These are phyloP conservation scores for Kryphioiulus occultus DNA, from an alignment of 2,888 invertebrate species.

Conservation along the genomic window DNA sequence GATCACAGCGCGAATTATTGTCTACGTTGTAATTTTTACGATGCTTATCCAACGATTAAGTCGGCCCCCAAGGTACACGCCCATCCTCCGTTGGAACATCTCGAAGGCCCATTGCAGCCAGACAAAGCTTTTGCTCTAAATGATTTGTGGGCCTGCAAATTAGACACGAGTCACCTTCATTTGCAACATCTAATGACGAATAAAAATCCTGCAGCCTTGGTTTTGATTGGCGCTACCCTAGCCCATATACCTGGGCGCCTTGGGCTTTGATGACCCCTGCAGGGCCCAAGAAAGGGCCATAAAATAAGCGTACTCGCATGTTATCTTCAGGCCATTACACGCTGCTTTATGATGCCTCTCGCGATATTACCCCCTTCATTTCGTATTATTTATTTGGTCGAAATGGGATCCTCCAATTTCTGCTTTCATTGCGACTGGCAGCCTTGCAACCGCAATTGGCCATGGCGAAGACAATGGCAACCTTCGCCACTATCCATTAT, in stretches of 20 bases:
- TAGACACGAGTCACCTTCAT: slow-evolving; percentile 17
- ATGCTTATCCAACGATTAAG: slow-evolving; percentile 20
- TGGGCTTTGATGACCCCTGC: neutral
- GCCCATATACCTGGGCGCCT: neutral
- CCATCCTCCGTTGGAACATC: neutral
- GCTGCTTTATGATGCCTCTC: neutral
- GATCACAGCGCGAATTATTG: neutral
- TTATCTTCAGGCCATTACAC: slow-evolving; percentile 22
- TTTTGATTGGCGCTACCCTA: neutral
- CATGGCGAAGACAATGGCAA: slow-evolving; percentile 3
- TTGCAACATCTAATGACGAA: neutral
- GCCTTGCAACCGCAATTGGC: neutral
- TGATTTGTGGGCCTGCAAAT: neutral
- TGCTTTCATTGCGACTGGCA: neutral
- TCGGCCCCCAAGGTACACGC: slow-evolving; percentile 25
- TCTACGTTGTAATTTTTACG: neutral
- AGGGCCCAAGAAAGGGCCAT: neutral
- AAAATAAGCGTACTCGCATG: neutral
- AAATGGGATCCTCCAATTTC: slow-evolving; percentile 9
- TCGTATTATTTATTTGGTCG: slow-evolving; percentile 15
- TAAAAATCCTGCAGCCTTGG: neutral
- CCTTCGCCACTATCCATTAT: slow-evolving; percentile 30
- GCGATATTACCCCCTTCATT: slow-evolving; percentile 40
- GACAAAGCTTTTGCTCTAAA: neutral
- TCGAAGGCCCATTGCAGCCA: neutral